Evolutionary conservation across 1,140 invertebrate species (phyloP).

Genomic region (Drosophila paulistorum): DNA sequence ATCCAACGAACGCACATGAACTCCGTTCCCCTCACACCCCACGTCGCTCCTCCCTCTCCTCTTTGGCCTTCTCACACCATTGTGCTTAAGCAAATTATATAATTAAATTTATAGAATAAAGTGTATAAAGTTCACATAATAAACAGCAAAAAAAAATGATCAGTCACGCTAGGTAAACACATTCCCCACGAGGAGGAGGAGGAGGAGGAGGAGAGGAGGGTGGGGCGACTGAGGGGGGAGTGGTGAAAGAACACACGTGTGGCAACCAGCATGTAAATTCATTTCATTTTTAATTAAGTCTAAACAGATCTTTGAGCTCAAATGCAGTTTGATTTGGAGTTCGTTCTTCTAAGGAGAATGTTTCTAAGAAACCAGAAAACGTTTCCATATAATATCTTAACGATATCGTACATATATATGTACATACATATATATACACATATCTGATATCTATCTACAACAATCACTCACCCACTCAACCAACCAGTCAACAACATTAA

Average conservation of each 20-base stretch:
- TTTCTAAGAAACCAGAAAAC: no score
- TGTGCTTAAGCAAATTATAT: slow-evolving; percentile 15
- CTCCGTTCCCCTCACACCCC: neutral
- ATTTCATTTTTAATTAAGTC: no score
- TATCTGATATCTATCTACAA: neutral
- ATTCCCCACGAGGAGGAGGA: neutral
- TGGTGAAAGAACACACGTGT: no score
- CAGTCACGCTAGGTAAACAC: slow-evolving; percentile 18
- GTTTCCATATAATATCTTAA: no score
- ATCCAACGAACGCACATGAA: slow-evolving; percentile 21
- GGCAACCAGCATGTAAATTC: no score
- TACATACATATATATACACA: neutral
- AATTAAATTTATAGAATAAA: slow-evolving; percentile 22
- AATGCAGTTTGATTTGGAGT: no score
- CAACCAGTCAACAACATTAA: slow-evolving; percentile 29
- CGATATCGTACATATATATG: neutral
- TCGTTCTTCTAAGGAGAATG: no score
- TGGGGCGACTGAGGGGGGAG: no score
- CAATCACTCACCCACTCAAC: neutral
- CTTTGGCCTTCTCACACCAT: neutral
- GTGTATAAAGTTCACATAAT: neutral
- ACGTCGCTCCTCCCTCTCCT: no score
- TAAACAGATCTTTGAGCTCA: no score
- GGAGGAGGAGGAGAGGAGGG: neutral
- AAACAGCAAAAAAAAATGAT: slow-evolving; percentile 1